A percentile compares a stretch with the other conserved stretches of the same genome.
phyloP scores from a whole-genome alignment of 2,888 invertebrate genomes.

The Macaria notata region DNA sequence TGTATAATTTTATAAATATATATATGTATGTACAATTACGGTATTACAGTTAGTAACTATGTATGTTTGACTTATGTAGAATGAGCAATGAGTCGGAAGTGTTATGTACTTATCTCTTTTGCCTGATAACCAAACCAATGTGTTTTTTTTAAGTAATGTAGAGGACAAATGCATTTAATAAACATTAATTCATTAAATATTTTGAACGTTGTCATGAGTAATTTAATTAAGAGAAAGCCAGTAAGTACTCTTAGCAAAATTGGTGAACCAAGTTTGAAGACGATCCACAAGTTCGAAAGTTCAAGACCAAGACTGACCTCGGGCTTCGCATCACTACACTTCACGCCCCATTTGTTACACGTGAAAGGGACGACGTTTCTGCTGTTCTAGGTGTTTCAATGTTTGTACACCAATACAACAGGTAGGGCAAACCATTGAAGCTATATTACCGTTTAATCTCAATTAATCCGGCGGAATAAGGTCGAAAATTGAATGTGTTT shows the following conservation, averaged over 20 bases:
- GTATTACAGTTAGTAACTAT: too few species aligned
- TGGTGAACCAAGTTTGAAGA: background rate
- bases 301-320: conserved; percentile 25
- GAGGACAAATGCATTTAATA: too few species aligned
- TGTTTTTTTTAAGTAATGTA: too few species aligned
- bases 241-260: too few species aligned
- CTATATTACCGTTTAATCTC: conserved; percentile 4
- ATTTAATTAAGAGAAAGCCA: too few species aligned
- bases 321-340: conserved; percentile 32
- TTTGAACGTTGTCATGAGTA: too few species aligned
- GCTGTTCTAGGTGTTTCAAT: conserved; percentile 45
- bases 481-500: conserved; percentile 37
- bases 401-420: conserved; percentile 73
- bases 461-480: conserved; percentile 8
- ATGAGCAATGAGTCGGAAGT: too few species aligned
- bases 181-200: too few species aligned
- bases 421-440: conserved; percentile 53
- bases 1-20: too few species aligned
- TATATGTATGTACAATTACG: background rate
- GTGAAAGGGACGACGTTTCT: conserved; percentile 42
- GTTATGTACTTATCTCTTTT: too few species aligned
- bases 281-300: conserved; percentile 1
- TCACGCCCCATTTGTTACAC: conserved; percentile 34
- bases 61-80: too few species aligned
- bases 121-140: too few species aligned